Evolutionary conservation across 2,113 vertebrate genomes (phyloP), one percentile per base, ranked within the genome.

Genomic region (Heterochromis multidens): DNA sequence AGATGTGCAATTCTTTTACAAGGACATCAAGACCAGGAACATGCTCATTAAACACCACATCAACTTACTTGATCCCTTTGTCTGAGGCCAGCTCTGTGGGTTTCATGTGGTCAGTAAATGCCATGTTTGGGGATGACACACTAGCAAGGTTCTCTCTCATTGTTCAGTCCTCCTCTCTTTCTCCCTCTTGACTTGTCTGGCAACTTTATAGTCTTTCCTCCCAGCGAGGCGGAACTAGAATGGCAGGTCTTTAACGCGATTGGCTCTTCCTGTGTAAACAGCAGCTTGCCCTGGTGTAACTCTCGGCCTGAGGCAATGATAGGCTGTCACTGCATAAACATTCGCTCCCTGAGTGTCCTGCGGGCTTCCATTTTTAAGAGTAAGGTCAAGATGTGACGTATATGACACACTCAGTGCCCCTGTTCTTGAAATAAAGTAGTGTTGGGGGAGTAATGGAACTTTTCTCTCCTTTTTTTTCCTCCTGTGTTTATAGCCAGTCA

Each of bases 121-220:
- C 89, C 92, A 89, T 92, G 88, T 25, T 88, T 79, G 49, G 25
- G 25, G 52, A 33, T 54, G 35, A 72, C 23, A 87, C n/a, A 33
- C 13, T 16, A 4, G 5, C 2, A 4, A 78, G 57, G 43, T 52
- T 82, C 19, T 89, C 84, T 91, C 81, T 92, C 93, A 95, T 95
- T 81, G 59, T 91, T 86, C 27, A 35, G 17, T 25, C 70, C 46
- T 84, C 23, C 25, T 85, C 67, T 80, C 13, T 17, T 72, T 62
- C 84, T 92, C 82, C 85, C 89, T 91, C 63, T 80, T 86, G 78
- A 79, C 89, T 87, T n/a, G 62, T n/a, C 84, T 35, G 82, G 31
- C 40, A 65, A 31, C 85, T 94, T 93, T 95, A 95, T 95, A 95
- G 85, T 43, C 78, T 86, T 81, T 77, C 23, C 1, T 76, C 65